These are phyloP conservation scores for Epinephelus cyanopodus DNA, from an alignment of 2,113 vertebrate species.

Conservation along the genomic window DNA sequence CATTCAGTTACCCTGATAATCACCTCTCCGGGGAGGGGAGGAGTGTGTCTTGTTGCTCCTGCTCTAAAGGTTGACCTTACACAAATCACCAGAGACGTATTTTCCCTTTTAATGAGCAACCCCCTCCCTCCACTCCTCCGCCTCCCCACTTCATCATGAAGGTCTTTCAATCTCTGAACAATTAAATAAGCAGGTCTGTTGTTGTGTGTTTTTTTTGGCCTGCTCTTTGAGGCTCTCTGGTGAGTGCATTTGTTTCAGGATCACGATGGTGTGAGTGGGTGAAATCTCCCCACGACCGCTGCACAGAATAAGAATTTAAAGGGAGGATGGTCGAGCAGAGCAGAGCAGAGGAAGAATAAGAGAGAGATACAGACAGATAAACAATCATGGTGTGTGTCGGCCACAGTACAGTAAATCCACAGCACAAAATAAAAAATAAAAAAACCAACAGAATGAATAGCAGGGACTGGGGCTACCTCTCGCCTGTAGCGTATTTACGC, in stretches of 20 bases:
- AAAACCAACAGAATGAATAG: conserved; percentile 30
- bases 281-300: conserved; percentile 54
- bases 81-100: conserved; percentile 39
- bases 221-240: conserved; percentile 10
- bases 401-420: conserved; percentile 39
- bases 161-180: conserved; percentile 64
- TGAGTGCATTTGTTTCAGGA: conserved; percentile 16
- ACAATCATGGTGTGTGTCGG: conserved; percentile 5
- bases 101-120: conserved; percentile 54
- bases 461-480: conserved; percentile 14
- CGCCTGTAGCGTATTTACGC: conserved; percentile 49
- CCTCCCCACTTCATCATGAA: conserved; percentile 35
- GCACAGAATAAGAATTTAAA: conserved; percentile 51
- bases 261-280: conserved; percentile 22
- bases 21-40: conserved; percentile 1
- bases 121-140: background rate
- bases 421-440: conserved; percentile 29
- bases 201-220: conserved; percentile 7
- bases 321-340: background rate
- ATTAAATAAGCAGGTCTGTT: conserved; percentile 44
- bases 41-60: background rate
- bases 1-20: conserved; percentile 42
- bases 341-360: conserved; percentile 14
- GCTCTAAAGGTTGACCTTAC: conserved; percentile 46
- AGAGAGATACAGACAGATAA: conserved; percentile 15